These are phyloP conservation scores for Camponotus fellah DNA, from an alignment of 2,888 invertebrate genomes.

Conservation along the genomic window DNA sequence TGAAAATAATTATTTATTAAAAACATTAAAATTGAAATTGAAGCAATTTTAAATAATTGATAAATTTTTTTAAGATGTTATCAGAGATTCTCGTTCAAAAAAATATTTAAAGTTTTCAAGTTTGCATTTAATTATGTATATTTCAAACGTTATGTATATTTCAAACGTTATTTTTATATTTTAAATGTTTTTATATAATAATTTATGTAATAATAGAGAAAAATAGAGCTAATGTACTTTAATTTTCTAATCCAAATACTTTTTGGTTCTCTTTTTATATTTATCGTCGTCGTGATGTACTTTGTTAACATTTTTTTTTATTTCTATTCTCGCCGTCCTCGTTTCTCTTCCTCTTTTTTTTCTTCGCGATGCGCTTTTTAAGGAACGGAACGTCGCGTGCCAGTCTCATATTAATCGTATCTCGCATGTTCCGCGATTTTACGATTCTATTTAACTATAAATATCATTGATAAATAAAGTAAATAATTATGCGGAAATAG, in stretches of 20 bases:
- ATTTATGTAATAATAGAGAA: neutral
- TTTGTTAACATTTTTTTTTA: slow-evolving; percentile 47
- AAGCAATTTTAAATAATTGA: no score
- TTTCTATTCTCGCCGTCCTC: neutral
- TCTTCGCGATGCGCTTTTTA: neutral
- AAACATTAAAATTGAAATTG: neutral
- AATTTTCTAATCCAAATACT: neutral
- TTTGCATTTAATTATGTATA: no score
- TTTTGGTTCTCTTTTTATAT: neutral
- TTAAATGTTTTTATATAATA: neutral
- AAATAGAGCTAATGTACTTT: neutral
- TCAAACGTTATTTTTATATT: neutral
- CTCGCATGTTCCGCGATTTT: neutral
- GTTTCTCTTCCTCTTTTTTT: slow-evolving; percentile 1
- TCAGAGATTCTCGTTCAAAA: no score
- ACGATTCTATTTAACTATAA: neutral
- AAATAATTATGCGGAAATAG: neutral
- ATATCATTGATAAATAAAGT: neutral
- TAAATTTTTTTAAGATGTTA: no score
- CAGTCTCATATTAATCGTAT: neutral
- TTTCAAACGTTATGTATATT: neutral
- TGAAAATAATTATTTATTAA: neutral
- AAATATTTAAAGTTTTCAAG: no score
- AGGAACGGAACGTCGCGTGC: slow-evolving; percentile 21
- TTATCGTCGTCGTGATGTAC: neutral